Conservation (phyloP, 2,113 vertebrate species). For the Muscicapa adusta region DNA sequence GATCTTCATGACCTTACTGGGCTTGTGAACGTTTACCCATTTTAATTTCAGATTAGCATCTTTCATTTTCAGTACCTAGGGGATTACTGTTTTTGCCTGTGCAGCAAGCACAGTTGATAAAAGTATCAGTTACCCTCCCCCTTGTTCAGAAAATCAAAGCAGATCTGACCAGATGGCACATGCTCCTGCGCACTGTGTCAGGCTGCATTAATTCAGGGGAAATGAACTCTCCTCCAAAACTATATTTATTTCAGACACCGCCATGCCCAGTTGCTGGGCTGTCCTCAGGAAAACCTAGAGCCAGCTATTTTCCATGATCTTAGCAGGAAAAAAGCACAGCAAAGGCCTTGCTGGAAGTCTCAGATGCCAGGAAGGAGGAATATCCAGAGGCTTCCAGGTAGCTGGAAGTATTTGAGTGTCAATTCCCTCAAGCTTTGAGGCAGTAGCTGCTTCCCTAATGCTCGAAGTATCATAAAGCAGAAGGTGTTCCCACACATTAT, state of each 20-base stretch:
- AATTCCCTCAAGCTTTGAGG: not conserved
- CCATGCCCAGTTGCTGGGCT: conserved; percentile 42
- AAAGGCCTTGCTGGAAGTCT: not conserved
- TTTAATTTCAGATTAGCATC: conserved; percentile 64
- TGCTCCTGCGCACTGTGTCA: conserved; percentile 37
- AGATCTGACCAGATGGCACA: conserved; percentile 61
- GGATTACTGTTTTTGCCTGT: not conserved
- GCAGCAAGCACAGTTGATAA: conserved; percentile 27
- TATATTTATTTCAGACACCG: conserved; percentile 57
- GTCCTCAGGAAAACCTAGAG: conserved; percentile 48
- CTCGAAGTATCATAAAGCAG: not conserved
- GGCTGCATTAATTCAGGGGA: conserved; percentile 61
- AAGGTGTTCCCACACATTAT: not conserved
- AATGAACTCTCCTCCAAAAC: conserved; percentile 60
- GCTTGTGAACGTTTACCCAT: not conserved
- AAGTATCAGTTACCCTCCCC: conserved; percentile 63
- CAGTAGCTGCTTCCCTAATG: not conserved
- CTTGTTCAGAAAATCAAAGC: conserved; percentile 61
- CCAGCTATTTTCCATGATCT: not conserved
- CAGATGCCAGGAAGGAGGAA: not conserved
- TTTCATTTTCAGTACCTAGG: conserved; percentile 9
- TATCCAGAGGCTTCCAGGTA: not conserved
- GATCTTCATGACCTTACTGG: not conserved
- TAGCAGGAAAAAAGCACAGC: not conserved
- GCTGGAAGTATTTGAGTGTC: not conserved